Evolutionary conservation across 1,140 invertebrate genomes (phyloP).

Genomic region (Cotesia chilonis): DNA sequence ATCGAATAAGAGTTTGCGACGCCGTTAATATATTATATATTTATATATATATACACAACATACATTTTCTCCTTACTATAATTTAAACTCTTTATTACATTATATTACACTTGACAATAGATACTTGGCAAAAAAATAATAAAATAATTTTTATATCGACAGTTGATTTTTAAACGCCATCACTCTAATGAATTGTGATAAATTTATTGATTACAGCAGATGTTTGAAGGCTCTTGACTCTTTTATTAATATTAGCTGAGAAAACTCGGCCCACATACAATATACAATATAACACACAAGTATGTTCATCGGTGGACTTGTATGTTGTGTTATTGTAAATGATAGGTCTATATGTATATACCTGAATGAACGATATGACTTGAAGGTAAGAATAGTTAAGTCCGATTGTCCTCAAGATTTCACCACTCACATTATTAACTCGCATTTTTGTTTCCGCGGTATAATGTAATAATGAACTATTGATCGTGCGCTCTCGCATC

Average conservation of each 20-base stretch:
- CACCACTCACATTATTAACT: conserved; percentile 25
- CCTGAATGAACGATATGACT: neutral
- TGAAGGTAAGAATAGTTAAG: conserved; percentile 33
- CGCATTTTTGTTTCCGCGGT: conserved; percentile 35
- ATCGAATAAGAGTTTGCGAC: conserved; percentile 21
- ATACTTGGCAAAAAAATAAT: neutral
- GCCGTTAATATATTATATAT: conserved; percentile 4
- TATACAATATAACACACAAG: neutral
- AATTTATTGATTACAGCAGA: conserved; percentile 14
- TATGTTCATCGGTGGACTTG: neutral
- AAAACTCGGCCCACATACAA: conserved; percentile 18
- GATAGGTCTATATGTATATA: neutral
- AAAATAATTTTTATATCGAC: neutral
- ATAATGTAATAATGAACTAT: conserved; percentile 33
- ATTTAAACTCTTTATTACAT: conserved; percentile 1
- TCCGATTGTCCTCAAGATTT: conserved; percentile 36
- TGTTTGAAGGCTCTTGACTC: conserved; percentile 1
- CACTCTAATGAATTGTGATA: conserved; percentile 15
- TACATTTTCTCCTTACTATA: neutral
- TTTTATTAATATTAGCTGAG: neutral
- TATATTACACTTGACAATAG: conserved; percentile 1
- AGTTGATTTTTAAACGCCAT: too few species aligned
- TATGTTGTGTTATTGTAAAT: neutral
- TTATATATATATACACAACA: neutral
- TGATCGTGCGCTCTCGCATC: conserved; percentile 30